Evolutionary conservation across 2,797 vertebrate genomes (phyloP), one percentile per base, ranked within the genome.

Genomic region (Emys orbicularis): DNA sequence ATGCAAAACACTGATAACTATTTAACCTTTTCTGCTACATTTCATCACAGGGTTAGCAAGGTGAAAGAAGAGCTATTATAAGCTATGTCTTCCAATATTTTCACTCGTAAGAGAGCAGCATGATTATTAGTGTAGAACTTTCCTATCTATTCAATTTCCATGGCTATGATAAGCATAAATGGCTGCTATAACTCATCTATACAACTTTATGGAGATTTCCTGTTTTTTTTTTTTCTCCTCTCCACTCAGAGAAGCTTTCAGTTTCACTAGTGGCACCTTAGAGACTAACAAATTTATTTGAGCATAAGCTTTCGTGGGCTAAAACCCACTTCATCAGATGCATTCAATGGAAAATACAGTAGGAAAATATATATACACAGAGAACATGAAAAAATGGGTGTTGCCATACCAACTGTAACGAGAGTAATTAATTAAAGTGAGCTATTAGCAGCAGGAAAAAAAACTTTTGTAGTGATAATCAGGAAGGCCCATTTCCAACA

Each of bases 11-110:
- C 12, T 25, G 19, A 12, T 13, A 41, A 21, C 74, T 50, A 18
- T 84, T 87, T 90, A 65, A 29, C 5, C 2, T 12, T 90, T 18
- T 8, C 5, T 31, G 11, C 57, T 89, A 80, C 92, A 83, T 37
- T 44, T 8, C 4, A 1, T 44, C 47, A 1, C 44, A 77, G 49
- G 21, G 7, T 83, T 84, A 76, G 6, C 3, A 13, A 19, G 1
- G 49, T 19, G 84, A 74, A 79, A 77, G 50, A 50, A 41, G 16
- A 83, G 10, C 27, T 50, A 1, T 6, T 13, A 23, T 10, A 23
- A 72, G 86, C 88, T 27, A 83, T 0, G 0, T 31, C 47, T 54
- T 41, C 12, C 56, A 50, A 81, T 1, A 0, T 3, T 31, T 90
- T 74, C 1, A 4, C 3, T 12, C 68, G 2, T 72, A 72, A 72